A percentile compares a stretch with the other conserved stretches of the same genome.
Evolutionary conservation across 1,140 invertebrate species (phyloP).

Genomic region (Ptiloglossa arizonensis): DNA sequence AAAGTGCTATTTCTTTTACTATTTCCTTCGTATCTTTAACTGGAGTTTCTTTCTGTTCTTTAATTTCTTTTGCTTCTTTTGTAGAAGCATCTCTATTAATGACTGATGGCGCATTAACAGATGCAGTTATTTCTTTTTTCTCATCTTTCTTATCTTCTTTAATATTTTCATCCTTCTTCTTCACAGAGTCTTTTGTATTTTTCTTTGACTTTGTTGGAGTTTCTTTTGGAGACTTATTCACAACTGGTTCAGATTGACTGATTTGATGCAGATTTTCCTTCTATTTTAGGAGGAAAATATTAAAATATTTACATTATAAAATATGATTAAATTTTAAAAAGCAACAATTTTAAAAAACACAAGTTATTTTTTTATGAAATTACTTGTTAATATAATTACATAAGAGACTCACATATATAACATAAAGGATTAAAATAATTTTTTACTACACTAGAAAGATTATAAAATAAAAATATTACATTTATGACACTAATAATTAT

Average conservation of each 20-base stretch:
- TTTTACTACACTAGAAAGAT: neutral
- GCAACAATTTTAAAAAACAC: constrained; percentile 11
- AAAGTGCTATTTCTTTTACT: constrained; percentile 46
- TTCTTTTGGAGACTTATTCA: constrained; percentile 76
- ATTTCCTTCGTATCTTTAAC: constrained; percentile 66
- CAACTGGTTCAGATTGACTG: constrained; percentile 64
- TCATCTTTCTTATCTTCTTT: constrained; percentile 73
- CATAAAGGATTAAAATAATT: neutral
- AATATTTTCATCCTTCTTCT: constrained; percentile 72
- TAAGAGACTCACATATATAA: neutral
- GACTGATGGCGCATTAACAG: constrained; percentile 41
- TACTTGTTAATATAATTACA: constrained; percentile 30
- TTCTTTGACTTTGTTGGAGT: constrained; percentile 77
- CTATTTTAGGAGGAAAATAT: constrained; percentile 56
- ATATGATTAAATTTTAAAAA: neutral
- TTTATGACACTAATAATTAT: too few relatives aligned
- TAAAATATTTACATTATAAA: neutral
- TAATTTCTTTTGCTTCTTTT: constrained; percentile 74
- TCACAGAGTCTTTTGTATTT: constrained; percentile 71
- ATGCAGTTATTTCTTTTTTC: constrained; percentile 38
- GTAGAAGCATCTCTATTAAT: constrained; percentile 71
- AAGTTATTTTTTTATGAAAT: constrained; percentile 9
- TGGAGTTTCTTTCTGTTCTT: constrained; percentile 71
- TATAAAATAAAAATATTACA: constrained; percentile 1
- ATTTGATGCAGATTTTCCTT: constrained; percentile 75